phyloP scores from a whole-genome alignment of 2,113 vertebrate genomes.

The Pleuronectes platessa region DNA sequence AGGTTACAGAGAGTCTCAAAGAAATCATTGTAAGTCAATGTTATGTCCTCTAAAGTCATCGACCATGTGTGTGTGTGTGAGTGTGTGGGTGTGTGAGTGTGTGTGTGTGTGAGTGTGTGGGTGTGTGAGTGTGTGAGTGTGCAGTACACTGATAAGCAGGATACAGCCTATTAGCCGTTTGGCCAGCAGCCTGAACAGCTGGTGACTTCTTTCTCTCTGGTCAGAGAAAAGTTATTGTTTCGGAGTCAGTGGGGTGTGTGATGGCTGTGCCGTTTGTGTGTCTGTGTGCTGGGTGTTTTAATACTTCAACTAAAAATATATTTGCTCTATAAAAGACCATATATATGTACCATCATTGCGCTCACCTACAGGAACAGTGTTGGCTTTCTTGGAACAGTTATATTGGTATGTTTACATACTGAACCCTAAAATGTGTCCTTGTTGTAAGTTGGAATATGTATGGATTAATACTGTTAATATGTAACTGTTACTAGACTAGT shows the following conservation, averaged over 20 bases:
- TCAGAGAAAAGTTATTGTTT: background rate
- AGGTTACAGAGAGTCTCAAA: background rate
- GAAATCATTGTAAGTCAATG: background rate
- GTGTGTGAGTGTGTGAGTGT: constrained; percentile 35
- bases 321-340: no score
- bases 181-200: constrained; percentile 52
- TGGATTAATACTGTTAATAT: no score
- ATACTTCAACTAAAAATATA: background rate
- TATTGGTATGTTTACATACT: no score
- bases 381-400: no score
- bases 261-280: background rate
- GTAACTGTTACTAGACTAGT: no score
- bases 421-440: no score
- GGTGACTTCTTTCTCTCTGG: constrained; percentile 38
- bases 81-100: background rate
- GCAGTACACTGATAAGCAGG: constrained; percentile 46
- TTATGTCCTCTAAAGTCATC: background rate
- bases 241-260: background rate
- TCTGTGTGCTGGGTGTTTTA: background rate
- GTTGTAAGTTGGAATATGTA: no score
- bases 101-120: background rate
- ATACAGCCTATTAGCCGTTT: constrained; percentile 51
- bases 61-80: background rate
- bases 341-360: no score
- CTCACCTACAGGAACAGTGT: no score